phyloP scores from a whole-genome alignment of 2,888 invertebrate genomes.

The Lysandra coridon region DNA sequence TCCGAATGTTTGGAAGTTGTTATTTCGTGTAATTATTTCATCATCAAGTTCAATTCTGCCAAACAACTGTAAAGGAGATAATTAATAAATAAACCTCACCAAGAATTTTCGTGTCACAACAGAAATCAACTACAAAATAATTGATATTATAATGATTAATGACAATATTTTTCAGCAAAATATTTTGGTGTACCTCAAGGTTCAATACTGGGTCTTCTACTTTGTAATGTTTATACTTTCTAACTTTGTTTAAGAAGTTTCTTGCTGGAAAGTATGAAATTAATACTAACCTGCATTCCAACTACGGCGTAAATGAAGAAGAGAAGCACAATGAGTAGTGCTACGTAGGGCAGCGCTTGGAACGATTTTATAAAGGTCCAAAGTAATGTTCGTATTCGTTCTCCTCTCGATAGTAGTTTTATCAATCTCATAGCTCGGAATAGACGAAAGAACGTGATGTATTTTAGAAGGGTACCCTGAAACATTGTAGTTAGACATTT shows the following conservation, averaged over 20 bases:
- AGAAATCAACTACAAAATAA: not conserved
- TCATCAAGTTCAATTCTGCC: slow-evolving; percentile 92
- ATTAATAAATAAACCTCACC: too few relatives aligned
- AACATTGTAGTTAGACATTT: slow-evolving; percentile 32
- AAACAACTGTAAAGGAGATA: slow-evolving; percentile 83
- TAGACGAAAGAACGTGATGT: slow-evolving; percentile 97
- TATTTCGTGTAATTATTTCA: slow-evolving; percentile 92
- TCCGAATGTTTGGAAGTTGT: slow-evolving; percentile 98
- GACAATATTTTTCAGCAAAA: too few relatives aligned
- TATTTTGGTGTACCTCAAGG: not conserved
- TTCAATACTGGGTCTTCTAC: not conserved
- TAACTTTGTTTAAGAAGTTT: not conserved
- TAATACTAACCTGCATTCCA: slow-evolving; percentile 94
- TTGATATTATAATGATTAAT: not conserved
- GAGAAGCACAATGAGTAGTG: slow-evolving; percentile 96
- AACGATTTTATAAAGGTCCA: slow-evolving; percentile 99
- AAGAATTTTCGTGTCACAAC: too few relatives aligned
- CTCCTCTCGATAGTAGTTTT: slow-evolving; percentile 97
- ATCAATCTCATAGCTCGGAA: slow-evolving; percentile 97
- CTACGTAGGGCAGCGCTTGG: slow-evolving; percentile 99
- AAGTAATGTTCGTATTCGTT: slow-evolving; percentile 96
- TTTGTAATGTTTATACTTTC: not conserved
- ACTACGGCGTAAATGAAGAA: slow-evolving; percentile 99
- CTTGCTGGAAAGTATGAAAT: not conserved
- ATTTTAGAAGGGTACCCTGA: slow-evolving; percentile 70